Evolutionary conservation across 1,140 invertebrate genomes (phyloP).

Genomic region (Lepidurus couesii): DNA sequence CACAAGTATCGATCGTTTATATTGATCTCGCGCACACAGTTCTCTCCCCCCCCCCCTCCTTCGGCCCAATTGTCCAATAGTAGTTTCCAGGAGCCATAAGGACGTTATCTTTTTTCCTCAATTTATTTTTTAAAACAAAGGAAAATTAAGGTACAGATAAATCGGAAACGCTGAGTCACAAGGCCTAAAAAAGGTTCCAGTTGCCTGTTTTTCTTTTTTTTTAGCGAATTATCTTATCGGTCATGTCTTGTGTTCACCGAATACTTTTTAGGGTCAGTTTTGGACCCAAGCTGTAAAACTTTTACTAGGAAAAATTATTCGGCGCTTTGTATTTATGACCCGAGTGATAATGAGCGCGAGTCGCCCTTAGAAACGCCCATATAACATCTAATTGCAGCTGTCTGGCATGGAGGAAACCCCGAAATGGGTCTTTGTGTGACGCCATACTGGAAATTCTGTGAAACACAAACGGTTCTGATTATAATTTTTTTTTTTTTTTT

Average conservation of each 20-base stretch:
- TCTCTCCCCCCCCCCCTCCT: neutral
- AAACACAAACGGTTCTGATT: too few species aligned
- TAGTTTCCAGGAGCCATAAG: too few species aligned
- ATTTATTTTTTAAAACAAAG: too few species aligned
- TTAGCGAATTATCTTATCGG: too few species aligned
- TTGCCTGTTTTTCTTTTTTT: too few species aligned
- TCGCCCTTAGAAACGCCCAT: neutral
- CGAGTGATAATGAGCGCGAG: slow-evolving; percentile 8
- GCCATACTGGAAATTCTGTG: too few species aligned
- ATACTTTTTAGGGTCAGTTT: neutral
- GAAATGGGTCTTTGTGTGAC: neutral
- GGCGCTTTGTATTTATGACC: neutral
- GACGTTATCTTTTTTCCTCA: too few species aligned
- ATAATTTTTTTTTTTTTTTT: too few species aligned
- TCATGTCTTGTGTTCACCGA: neutral
- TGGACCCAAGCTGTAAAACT: neutral
- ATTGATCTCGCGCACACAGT: neutral
- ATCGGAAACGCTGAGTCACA: too few species aligned
- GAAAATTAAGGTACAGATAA: too few species aligned
- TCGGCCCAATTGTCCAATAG: neutral
- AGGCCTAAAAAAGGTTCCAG: too few species aligned
- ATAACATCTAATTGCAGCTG: neutral
- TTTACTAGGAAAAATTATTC: neutral
- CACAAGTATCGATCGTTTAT: neutral
- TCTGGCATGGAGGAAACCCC: neutral